Evolutionary conservation across 2,113 vertebrate species (phyloP), one percentile per base, ranked within the genome.

Genomic region (Columba janthina): DNA sequence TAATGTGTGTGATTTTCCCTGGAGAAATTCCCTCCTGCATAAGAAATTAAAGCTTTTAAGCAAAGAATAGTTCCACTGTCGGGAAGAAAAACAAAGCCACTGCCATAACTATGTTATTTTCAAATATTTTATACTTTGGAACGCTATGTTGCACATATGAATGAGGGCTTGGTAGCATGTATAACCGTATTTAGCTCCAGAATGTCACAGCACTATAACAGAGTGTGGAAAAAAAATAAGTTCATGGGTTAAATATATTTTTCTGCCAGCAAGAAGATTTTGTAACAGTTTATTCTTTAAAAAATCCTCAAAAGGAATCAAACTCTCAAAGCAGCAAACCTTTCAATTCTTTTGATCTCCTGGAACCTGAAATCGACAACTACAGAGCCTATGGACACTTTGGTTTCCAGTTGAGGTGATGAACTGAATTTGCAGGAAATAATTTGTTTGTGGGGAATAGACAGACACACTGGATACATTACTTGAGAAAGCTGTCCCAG

Each of bases 1-100:
- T 95, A 95, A 93, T 62, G 38, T 94, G 88, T 84, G 12, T 11
- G 3, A 50, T 95, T 96, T 96, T 78, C 92, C 85, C 95, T 88
- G 31, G 86, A 96, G 96, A 96, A 97, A 91, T 94, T 89, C 60
- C 58, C 58, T 96, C 67, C 84, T 96, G 95, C 71, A 84, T 93
- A 94, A 91, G 91, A 96, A 93, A 95, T 82, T 82, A 90, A 93
- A 87, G 72, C 74, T 97, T 95, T 96, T 80, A 94, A 75, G 66
- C 53, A 95, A 67, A 88, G 80, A 72, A 73, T 76, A 65, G 34
- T 77, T 91, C 65, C 57, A 75, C 76, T 82, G 87, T 66, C 57
- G 70, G 11, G 7, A 76, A 72, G 58, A 51, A 95, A 89, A 88
- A 34, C 77, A 95, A 85, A 91, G 61, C 10, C 75, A 65, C 51